Evolutionary conservation across 2,797 vertebrate genomes (phyloP), one percentile per base, ranked within the genome.

Genomic region (Phataginus tetradactyla): DNA sequence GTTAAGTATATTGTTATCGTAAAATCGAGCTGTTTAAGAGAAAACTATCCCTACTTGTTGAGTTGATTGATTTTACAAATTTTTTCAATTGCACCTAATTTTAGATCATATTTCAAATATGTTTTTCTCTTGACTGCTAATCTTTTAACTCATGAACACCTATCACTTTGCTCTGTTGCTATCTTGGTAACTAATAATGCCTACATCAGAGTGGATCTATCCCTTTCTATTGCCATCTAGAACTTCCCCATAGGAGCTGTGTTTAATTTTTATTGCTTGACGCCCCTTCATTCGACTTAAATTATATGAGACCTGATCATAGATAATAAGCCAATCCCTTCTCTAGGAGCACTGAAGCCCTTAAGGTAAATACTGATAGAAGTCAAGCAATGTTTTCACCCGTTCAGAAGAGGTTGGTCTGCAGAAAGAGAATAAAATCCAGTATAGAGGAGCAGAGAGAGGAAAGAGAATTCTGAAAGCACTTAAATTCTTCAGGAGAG

Each of bases 321-420:
- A 51, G 11, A 53, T 63, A 75, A 53, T 63, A 75, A 75, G 20
- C 49, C 74, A 68, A 18, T 91, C 7, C 17, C 27, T 96, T 68
- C 5, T 8, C 42, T 23, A 17, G 6, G 1, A 0, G 2, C 27
- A 79, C 2, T 37, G 10, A 45, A 63, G 9, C 25, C 15, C 6
- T 23, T 15, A 2, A 69, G 14, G 12, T 63, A 74, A 59, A 89
- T n/a, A 2, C 2, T 1, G 12, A 37, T 10, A 49, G 9, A 5
- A 74, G 20, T 57, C 15, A 51, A 34, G 7, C 18, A 21, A 25
- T 37, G 0, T 34, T 91, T 64, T 45, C 49, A 79, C 32, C 21
- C 25, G 29, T 51, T 78, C 6, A 9, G 75, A 86, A 55, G 27
- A 74, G 7, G 4, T 27, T 59, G 2, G 2, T 34, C 7, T 59